Percentiles rank a stretch among this genome's conserved stretches.
phyloP scores from a whole-genome alignment of 2,113 vertebrate species.

The Pseudois nayaur region DNA sequence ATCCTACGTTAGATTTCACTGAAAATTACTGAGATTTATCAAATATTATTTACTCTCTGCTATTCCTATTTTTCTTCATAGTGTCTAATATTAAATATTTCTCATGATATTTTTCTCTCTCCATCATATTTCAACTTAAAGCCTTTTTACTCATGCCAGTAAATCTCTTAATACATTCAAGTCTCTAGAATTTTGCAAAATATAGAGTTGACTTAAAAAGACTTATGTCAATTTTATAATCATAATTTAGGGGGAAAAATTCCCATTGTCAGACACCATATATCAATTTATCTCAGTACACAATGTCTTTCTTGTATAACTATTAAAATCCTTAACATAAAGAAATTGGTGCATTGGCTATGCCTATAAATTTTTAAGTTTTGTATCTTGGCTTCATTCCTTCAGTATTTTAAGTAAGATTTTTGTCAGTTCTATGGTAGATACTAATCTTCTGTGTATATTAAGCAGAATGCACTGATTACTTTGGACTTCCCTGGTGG shows the following conservation, averaged over 20 bases:
- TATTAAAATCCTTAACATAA: background rate
- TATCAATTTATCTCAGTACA: background rate
- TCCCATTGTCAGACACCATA: background rate
- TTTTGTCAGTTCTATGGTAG: background rate
- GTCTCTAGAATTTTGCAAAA: background rate
- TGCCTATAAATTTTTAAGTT: background rate
- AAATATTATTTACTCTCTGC: background rate
- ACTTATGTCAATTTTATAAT: background rate
- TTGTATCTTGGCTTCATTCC: background rate
- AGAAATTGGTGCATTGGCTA: background rate
- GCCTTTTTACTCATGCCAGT: background rate
- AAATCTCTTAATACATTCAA: background rate
- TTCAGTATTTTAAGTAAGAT: background rate
- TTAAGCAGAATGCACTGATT: background rate
- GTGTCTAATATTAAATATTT: background rate
- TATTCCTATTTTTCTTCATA: background rate
- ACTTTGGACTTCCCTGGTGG: background rate
- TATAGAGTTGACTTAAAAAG: background rate
- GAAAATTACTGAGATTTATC: background rate
- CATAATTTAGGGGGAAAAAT: accelerated
- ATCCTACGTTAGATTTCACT: background rate
- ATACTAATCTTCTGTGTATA: background rate
- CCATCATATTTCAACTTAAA: background rate
- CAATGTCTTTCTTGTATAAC: background rate
- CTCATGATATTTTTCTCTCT: background rate